A percentile compares a stretch with the other conserved stretches of the same genome.
Evolutionary conservation across 2,797 vertebrate genomes (phyloP).

Genomic region (Liasis olivaceus): DNA sequence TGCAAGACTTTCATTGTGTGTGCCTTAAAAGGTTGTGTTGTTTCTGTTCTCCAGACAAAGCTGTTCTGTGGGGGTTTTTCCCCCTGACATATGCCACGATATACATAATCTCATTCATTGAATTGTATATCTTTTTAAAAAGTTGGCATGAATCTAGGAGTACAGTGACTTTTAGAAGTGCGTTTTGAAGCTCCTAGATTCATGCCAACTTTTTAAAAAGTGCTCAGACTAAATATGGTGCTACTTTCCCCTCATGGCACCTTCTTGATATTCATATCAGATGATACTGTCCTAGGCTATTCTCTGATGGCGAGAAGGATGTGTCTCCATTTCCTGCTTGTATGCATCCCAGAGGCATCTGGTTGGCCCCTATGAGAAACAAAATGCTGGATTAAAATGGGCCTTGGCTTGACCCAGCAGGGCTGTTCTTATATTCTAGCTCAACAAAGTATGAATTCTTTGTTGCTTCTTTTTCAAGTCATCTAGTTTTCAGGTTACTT

Average conservation of each 20-base stretch:
- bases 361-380: background rate
- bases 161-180: constrained; percentile 55
- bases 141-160: background rate
- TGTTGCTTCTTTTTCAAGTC: background rate
- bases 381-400: background rate
- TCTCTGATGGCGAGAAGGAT: background rate
- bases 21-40: constrained; percentile 41
- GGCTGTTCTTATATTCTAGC: background rate
- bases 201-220: constrained; percentile 60
- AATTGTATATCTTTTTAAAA: constrained; percentile 45
- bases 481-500: background rate
- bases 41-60: constrained; percentile 48
- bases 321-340: background rate
- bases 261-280: constrained; percentile 27
- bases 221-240: constrained; percentile 38
- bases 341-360: background rate
- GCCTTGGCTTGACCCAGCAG: background rate
- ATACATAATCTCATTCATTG: constrained; percentile 49
- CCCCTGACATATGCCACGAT: constrained; percentile 53
- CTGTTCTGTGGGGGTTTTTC: constrained; percentile 41
- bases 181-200: constrained; percentile 26
- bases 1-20: background rate
- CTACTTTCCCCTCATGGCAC: constrained; percentile 1
- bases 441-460: background rate
- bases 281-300: background rate